Conservation (phyloP, 2,888 invertebrate species). For the Cheilosia scutellata region DNA sequence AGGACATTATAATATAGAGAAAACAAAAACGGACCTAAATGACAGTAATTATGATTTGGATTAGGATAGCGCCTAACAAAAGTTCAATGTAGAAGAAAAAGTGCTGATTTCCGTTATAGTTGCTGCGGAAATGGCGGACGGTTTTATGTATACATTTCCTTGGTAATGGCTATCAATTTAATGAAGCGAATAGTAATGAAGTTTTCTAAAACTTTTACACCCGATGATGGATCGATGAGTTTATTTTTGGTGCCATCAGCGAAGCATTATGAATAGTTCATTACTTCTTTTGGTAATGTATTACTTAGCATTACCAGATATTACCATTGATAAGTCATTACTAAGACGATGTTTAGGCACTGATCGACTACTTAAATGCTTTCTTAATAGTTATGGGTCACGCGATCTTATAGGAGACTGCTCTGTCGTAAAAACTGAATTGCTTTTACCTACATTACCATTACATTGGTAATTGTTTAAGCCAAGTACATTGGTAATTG, state of each 20-base stretch:
- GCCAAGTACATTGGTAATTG: too few relatives aligned
- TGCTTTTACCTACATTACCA: too few relatives aligned
- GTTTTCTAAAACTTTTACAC: not conserved
- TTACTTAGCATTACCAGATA: not conserved
- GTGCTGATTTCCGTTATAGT: conserved; percentile 23
- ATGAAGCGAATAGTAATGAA: conserved; percentile 16
- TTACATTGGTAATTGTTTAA: too few relatives aligned
- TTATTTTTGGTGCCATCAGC: not conserved
- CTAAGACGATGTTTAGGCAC: too few relatives aligned
- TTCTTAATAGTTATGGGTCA: too few relatives aligned
- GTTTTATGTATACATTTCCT: not conserved
- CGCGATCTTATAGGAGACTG: too few relatives aligned
- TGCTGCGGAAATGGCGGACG: not conserved
- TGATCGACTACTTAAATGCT: too few relatives aligned
- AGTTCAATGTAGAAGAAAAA: conserved; percentile 48
- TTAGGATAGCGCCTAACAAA: not conserved
- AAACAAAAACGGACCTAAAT: conserved; percentile 20
- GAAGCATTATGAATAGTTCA: not conserved
- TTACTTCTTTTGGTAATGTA: not conserved
- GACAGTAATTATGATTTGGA: conserved; percentile 37
- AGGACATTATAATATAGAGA: not conserved
- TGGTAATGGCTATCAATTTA: conserved; percentile 13
- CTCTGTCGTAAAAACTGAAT: too few relatives aligned
- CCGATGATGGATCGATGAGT: not conserved
- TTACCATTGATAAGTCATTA: too few relatives aligned